phyloP scores from a whole-genome alignment of 2,888 invertebrate species.

The Scaptomyza caliginosa region DNA sequence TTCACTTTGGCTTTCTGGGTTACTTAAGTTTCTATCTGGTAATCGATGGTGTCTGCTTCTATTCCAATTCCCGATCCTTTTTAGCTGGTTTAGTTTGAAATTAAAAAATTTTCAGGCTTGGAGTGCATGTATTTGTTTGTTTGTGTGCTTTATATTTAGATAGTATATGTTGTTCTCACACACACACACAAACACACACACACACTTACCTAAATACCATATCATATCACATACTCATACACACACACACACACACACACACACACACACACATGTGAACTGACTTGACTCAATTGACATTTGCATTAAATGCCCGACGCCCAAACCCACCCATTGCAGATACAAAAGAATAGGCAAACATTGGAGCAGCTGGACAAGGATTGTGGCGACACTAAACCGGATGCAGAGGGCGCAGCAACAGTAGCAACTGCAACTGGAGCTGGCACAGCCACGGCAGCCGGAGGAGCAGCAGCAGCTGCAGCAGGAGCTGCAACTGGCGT shows the following conservation, averaged over 20 bases:
- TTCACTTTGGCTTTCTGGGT: not conserved
- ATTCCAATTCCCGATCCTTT: too few relatives aligned
- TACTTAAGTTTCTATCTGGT: not conserved
- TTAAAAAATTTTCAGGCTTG: not conserved
- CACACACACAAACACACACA: not conserved
- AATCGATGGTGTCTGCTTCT: too few relatives aligned
- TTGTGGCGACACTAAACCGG: constrained; percentile 42
- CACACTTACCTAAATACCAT: not conserved
- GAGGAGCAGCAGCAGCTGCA: constrained; percentile 89
- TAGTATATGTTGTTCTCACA: not conserved
- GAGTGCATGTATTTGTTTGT: constrained; percentile 26
- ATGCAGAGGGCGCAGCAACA: constrained; percentile 58
- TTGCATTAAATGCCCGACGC: constrained; percentile 71
- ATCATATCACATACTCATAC: not conserved
- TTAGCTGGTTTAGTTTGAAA: not conserved
- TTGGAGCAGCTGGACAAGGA: constrained; percentile 85
- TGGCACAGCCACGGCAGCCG: not conserved
- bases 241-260: not conserved
- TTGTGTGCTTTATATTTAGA: constrained; percentile 3
- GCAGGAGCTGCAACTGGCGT: constrained; percentile 81
- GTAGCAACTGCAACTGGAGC: constrained; percentile 85
- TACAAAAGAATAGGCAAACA: constrained; percentile 97
- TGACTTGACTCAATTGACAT: constrained; percentile 25
- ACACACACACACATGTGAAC: not conserved
- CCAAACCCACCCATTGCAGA: constrained; percentile 85